Conservation (phyloP, 2,888 invertebrate species). For the Odiellus spinosus region DNA sequence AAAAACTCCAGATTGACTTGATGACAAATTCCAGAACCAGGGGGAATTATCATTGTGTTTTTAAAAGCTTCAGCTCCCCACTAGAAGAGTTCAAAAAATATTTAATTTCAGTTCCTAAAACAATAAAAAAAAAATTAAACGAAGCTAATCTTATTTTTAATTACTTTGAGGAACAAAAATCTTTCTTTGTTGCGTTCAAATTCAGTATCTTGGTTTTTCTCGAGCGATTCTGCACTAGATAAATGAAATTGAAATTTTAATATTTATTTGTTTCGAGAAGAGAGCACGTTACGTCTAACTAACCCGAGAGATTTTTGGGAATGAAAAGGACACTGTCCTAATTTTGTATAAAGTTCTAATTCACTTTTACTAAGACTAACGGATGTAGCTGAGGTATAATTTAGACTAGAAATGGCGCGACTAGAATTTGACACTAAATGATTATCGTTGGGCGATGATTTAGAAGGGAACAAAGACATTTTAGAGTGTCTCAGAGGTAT, state of each 20-base stretch:
- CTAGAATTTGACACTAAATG: too few relatives aligned
- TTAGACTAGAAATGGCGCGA: too few relatives aligned
- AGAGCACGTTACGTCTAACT: slow-evolving; percentile 17
- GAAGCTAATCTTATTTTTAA: slow-evolving; percentile 1
- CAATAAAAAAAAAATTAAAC: not conserved
- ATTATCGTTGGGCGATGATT: too few relatives aligned
- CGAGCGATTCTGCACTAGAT: slow-evolving; percentile 63
- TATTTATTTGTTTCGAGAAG: not conserved
- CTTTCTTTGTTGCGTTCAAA: slow-evolving; percentile 89
- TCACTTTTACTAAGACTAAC: too few relatives aligned
- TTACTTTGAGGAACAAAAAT: slow-evolving; percentile 85
- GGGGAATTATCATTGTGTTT: slow-evolving; percentile 94
- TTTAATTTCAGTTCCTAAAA: not conserved
- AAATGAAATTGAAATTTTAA: slow-evolving; percentile 2
- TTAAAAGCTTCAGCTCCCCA: slow-evolving; percentile 93
- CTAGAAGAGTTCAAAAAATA: slow-evolving; percentile 36
- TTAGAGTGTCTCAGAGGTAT: too few relatives aligned
- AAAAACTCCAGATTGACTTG: slow-evolving; percentile 95
- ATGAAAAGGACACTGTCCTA: slow-evolving; percentile 34
- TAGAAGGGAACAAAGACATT: too few relatives aligned
- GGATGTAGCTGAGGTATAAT: too few relatives aligned
- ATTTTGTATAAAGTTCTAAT: slow-evolving; percentile 22
- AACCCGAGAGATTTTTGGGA: slow-evolving; percentile 30
- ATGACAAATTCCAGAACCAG: slow-evolving; percentile 95
- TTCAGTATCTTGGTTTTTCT: slow-evolving; percentile 84